Conservation (phyloP, 2,888 invertebrate genomes). For the Acanthococcus lagerstroemiae region DNA sequence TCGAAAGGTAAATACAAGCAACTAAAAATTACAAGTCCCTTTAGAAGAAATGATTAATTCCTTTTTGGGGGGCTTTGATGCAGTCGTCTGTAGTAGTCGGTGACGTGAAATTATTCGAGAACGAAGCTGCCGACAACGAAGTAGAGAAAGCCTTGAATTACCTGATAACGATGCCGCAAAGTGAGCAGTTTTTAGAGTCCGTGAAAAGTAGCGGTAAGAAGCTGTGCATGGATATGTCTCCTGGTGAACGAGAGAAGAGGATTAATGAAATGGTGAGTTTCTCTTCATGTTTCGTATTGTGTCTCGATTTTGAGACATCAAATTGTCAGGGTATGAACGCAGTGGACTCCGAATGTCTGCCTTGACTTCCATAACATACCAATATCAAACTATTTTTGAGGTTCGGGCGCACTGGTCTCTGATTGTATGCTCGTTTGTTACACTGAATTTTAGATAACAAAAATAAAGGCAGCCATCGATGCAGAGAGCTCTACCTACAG, state of each 20-base stretch:
- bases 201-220: slow-evolving; percentile 80
- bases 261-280: slow-evolving; percentile 73
- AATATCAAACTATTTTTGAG: too few species aligned
- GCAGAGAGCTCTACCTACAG: slow-evolving; percentile 50
- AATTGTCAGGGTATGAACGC: too few species aligned
- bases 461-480: slow-evolving; percentile 65
- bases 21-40: neutral
- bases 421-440: too few species aligned
- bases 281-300: neutral
- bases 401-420: too few species aligned
- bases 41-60: neutral
- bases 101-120: slow-evolving; percentile 24
- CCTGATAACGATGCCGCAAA: slow-evolving; percentile 41
- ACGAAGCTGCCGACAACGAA: slow-evolving; percentile 15
- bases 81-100: slow-evolving; percentile 11
- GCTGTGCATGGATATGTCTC: slow-evolving; percentile 60
- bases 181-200: slow-evolving; percentile 74
- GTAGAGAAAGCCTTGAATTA: slow-evolving; percentile 22
- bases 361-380: too few species aligned
- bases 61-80: neutral
- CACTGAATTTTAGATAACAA: too few species aligned
- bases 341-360: too few species aligned
- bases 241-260: slow-evolving; percentile 59
- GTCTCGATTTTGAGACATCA: too few species aligned
- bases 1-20: slow-evolving; percentile 43